Conservation (phyloP, 2,113 vertebrate genomes). For the Baryphthengus martii region DNA sequence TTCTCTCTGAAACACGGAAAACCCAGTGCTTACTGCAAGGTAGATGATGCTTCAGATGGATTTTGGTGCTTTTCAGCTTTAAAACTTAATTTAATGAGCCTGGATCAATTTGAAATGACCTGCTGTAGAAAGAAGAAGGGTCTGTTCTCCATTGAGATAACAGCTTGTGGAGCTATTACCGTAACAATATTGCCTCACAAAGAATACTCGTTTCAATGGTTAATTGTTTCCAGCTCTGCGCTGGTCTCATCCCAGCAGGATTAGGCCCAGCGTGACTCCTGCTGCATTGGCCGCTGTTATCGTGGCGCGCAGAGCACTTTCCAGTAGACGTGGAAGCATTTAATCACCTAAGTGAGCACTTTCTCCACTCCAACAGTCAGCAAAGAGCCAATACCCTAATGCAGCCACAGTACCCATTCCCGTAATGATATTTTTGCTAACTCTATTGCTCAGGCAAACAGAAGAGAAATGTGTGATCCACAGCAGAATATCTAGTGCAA, state of each 20-base stretch:
- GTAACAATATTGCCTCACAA: neutral
- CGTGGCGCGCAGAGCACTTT: neutral
- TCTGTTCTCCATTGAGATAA: neutral
- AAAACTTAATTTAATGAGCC: neutral
- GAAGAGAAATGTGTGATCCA: neutral
- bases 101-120: neutral
- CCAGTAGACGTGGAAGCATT: constrained; percentile 1
- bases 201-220: neutral
- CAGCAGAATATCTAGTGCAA: neutral
- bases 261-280: constrained; percentile 28
- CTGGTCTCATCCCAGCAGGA: constrained; percentile 14
- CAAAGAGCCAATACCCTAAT: constrained; percentile 7
- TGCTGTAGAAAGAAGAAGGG: neutral
- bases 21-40: neutral
- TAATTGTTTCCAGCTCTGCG: constrained; percentile 41
- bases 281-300: neutral
- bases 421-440: neutral
- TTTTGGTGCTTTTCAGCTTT: neutral
- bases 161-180: constrained; percentile 24
- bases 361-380: constrained; percentile 18
- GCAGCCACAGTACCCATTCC: constrained; percentile 3
- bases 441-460: neutral
- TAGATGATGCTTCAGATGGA: neutral
- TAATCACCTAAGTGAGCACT: constrained; percentile 27
- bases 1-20: neutral